Percentiles rank a stretch among this genome's conserved stretches.
Conservation (phyloP, 2,797 vertebrate genomes). For the Pseudocheirus occidentalis region DNA sequence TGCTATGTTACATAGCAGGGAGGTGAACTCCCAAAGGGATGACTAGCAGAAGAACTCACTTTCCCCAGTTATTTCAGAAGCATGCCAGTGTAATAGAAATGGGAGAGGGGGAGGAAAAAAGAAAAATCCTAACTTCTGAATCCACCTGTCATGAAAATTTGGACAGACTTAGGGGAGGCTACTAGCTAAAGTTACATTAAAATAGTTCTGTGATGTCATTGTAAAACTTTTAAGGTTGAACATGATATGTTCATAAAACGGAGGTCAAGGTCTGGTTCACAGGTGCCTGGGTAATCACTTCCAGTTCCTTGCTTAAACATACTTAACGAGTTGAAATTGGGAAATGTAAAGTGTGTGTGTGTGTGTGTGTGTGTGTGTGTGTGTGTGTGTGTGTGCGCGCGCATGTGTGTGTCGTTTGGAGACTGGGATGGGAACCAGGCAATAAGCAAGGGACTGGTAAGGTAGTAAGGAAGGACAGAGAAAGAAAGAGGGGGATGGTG, state of each 20-base stretch:
- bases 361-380: background rate
- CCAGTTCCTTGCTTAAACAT: slow-evolving; percentile 3
- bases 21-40: background rate
- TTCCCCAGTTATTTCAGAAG: background rate
- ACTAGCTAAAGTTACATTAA: slow-evolving; percentile 74
- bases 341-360: background rate
- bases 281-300: slow-evolving; percentile 76
- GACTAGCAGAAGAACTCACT: background rate
- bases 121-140: background rate
- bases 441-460: background rate
- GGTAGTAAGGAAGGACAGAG: background rate
- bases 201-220: slow-evolving; percentile 70
- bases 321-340: background rate
- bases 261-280: slow-evolving; percentile 71
- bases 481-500: background rate
- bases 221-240: slow-evolving; percentile 75
- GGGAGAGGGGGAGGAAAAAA: background rate
- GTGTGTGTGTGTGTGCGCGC: no score
- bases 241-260: slow-evolving; percentile 77
- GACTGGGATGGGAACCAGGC: background rate
- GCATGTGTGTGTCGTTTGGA: background rate
- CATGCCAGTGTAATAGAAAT: background rate
- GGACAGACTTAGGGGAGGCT: slow-evolving; percentile 49
- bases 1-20: background rate
- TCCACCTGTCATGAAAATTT: background rate